phyloP scores from a whole-genome alignment of 2,113 vertebrate genomes.

The Caretta caretta region DNA sequence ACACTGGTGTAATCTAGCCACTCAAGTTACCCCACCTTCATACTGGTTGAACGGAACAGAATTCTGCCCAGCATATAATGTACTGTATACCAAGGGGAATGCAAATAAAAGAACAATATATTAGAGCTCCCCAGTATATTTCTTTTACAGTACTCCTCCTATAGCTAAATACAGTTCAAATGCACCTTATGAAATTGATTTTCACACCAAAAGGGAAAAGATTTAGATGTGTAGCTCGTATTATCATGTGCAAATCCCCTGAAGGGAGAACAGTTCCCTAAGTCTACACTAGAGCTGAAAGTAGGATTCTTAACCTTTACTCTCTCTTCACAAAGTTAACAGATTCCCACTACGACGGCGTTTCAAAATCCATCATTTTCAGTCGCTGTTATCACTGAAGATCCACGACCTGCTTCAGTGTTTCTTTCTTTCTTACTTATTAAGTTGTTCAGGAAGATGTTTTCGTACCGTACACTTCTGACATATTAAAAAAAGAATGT shows the following conservation, averaged over 20 bases:
- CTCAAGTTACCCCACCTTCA: background rate
- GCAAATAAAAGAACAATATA: background rate
- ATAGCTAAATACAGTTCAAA: slow-evolving; percentile 46
- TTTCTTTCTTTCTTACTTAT: slow-evolving; percentile 57
- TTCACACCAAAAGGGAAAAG: slow-evolving; percentile 16
- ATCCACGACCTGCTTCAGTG: background rate
- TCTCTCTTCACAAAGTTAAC: slow-evolving; percentile 46
- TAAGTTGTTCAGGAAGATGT: slow-evolving; percentile 42
- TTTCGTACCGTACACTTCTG: slow-evolving; percentile 47
- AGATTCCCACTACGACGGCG: slow-evolving; percentile 12
- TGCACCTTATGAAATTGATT: slow-evolving; percentile 25
- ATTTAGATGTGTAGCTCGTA: slow-evolving; percentile 28
- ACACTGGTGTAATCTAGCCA: background rate
- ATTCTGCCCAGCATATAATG: background rate
- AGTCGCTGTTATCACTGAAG: slow-evolving; percentile 5
- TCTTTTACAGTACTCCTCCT: background rate
- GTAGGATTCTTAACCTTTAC: slow-evolving; percentile 56
- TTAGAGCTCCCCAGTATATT: background rate
- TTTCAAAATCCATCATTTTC: slow-evolving; percentile 29
- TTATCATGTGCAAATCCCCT: slow-evolving; percentile 50
- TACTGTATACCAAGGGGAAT: background rate
- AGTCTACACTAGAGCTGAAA: slow-evolving; percentile 39
- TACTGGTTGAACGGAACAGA: background rate
- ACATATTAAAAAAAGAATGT: slow-evolving; percentile 55
- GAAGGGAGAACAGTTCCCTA: background rate